Evolutionary conservation across 2,888 invertebrate species (phyloP).

Genomic region (Hirudinaria manillensis): DNA sequence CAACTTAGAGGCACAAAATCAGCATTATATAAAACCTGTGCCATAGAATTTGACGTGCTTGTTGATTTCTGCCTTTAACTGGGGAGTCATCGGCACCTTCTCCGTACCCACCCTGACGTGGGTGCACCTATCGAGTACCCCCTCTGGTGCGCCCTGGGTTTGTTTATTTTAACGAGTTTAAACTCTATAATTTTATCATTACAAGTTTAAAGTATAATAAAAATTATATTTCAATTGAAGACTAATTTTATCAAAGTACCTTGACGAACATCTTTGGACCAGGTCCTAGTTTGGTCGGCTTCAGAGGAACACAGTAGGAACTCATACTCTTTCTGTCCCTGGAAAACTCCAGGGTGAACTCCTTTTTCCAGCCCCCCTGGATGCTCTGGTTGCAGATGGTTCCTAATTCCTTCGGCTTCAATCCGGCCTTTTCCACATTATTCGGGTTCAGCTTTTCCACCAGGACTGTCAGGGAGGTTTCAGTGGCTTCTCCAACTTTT

Average conservation of each 20-base stretch:
- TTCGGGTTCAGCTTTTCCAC: constrained; percentile 98
- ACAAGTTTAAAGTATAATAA: not conserved
- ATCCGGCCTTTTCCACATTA: constrained; percentile 76
- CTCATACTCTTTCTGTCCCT: constrained; percentile 99
- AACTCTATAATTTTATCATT: not conserved
- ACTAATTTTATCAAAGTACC: constrained; percentile 41
- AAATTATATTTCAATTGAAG: not conserved
- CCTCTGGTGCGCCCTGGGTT: constrained; percentile 83
- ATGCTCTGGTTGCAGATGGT: constrained; percentile 69
- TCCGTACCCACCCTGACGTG: constrained; percentile 87
- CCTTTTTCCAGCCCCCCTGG: constrained; percentile 95
- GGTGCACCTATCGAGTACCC: constrained; percentile 90
- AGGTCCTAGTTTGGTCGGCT: constrained; percentile 67
- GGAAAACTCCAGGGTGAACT: constrained; percentile 98
- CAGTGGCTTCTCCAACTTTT: constrained; percentile 99
- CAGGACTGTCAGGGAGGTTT: constrained; percentile 93
- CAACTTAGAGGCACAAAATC: not conserved
- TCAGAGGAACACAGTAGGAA: constrained; percentile 85
- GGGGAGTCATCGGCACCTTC: constrained; percentile 82
- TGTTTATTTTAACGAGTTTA: not conserved
- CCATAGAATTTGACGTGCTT: constrained; percentile 88
- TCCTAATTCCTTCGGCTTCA: constrained; percentile 81
- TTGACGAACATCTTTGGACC: constrained; percentile 93
- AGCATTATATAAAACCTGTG: constrained; percentile 60
- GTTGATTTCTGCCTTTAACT: constrained; percentile 85